These are phyloP conservation scores for Hestina assimilis DNA, from an alignment of 1,140 invertebrate species.

Conservation along the genomic window DNA sequence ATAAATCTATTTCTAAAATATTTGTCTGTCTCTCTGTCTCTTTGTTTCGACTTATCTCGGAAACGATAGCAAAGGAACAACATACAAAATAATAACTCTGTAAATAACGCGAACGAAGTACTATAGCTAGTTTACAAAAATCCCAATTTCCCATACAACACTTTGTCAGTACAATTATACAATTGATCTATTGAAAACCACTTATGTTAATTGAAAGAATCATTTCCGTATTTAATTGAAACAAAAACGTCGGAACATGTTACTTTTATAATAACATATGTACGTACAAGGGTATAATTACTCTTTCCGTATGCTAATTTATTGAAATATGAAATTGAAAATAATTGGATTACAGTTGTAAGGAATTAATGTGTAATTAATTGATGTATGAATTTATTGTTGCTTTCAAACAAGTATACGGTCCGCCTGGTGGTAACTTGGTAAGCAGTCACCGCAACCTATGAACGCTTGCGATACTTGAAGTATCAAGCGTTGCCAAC, in stretches of 20 bases:
- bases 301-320: conserved; percentile 23
- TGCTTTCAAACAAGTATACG: background rate
- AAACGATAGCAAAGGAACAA: no score
- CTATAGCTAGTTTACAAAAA: no score
- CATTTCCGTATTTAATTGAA: background rate
- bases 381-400: background rate
- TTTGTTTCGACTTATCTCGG: no score
- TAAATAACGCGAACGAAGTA: no score
- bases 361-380: conserved; percentile 7
- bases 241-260: conserved; percentile 8
- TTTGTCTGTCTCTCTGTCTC: no score
- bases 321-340: conserved; percentile 26
- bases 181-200: background rate
- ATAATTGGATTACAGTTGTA: conserved; percentile 1
- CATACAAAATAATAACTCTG: no score
- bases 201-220: background rate
- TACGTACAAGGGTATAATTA: conserved; percentile 20
- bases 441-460: no score
- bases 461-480: no score
- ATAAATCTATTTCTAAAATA: no score
- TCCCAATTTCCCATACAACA: no score
- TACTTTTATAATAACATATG: conserved; percentile 11
- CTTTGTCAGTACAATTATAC: background rate
- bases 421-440: no score
- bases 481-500: no score